These are phyloP conservation scores for Caenorhabditis panamensis DNA, from an alignment of 2,888 invertebrate species.

Conservation along the genomic window DNA sequence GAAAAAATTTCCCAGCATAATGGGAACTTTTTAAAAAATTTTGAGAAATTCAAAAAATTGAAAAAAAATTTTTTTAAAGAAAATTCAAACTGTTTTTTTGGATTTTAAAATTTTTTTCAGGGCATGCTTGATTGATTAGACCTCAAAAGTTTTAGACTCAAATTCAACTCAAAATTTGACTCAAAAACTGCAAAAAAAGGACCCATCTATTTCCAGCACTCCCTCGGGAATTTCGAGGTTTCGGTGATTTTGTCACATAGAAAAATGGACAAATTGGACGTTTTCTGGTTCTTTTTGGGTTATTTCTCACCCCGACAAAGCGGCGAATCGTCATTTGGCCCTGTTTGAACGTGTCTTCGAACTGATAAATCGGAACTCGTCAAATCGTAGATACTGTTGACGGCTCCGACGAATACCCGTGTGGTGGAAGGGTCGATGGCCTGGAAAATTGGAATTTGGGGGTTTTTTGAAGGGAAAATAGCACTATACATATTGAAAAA, in stretches of 20 bases:
- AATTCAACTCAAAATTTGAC: no score
- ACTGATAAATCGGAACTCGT: slow-evolving; percentile 71
- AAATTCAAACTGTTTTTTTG: no score
- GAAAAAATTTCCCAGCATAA: no score
- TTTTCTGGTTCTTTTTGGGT: background rate
- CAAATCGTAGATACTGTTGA: slow-evolving; percentile 79
- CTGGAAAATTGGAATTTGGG: slow-evolving; percentile 49
- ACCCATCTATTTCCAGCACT: slow-evolving; percentile 22
- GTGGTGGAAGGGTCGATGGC: slow-evolving; percentile 76
- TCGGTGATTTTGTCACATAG: slow-evolving; percentile 1
- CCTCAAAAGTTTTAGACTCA: no score
- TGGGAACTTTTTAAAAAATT: no score
- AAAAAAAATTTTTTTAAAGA: no score
- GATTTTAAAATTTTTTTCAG: no score
- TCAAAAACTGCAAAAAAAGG: no score
- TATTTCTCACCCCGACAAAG: slow-evolving; percentile 71
- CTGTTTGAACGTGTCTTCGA: slow-evolving; percentile 72
- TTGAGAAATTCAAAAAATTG: no score
- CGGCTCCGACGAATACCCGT: slow-evolving; percentile 79
- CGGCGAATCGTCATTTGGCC: slow-evolving; percentile 75
- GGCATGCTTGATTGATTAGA: no score
- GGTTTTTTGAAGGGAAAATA: background rate
- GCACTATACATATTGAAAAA: no score
- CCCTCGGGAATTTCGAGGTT: no score
- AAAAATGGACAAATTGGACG: background rate